phyloP scores from a whole-genome alignment of 2,888 invertebrate genomes.

The Brenthis ino region DNA sequence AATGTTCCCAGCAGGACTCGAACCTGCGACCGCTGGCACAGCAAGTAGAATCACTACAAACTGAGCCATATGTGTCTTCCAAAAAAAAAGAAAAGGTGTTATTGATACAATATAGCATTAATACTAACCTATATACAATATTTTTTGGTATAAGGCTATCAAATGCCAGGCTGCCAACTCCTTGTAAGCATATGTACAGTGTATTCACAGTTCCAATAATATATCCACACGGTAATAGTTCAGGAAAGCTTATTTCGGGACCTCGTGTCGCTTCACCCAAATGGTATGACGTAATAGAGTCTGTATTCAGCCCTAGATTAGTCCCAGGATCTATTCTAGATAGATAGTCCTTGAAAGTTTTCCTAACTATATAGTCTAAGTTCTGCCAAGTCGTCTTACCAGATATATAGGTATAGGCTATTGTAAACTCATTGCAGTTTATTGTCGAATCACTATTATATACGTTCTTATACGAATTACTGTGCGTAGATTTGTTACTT shows the following conservation, averaged over 20 bases:
- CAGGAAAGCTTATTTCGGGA: slow-evolving; percentile 91
- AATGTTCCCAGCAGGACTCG: too few species aligned
- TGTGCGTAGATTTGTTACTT: slow-evolving; percentile 81
- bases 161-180: slow-evolving; percentile 93
- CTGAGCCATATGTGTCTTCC: too few species aligned
- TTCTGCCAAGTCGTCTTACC: slow-evolving; percentile 98
- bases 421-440: slow-evolving; percentile 88
- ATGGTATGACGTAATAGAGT: slow-evolving; percentile 96
- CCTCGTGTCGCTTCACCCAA: slow-evolving; percentile 94
- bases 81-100: background rate
- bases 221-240: slow-evolving; percentile 96
- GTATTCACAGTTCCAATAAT: slow-evolving; percentile 93
- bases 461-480: slow-evolving; percentile 76
- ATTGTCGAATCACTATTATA: slow-evolving; percentile 79
- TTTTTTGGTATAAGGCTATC: slow-evolving; percentile 98
- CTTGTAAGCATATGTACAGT: slow-evolving; percentile 94
- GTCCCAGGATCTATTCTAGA: slow-evolving; percentile 96
- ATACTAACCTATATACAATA: slow-evolving; percentile 91
- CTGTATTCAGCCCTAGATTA: slow-evolving; percentile 90
- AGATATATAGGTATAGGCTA: slow-evolving; percentile 94
- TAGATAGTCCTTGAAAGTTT: slow-evolving; percentile 97
- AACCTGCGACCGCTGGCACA: too few species aligned
- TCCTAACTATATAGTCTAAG: slow-evolving; percentile 93
- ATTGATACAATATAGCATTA: background rate
- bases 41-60: too few species aligned